A percentile compares a stretch with the other conserved stretches of the same genome.
These are phyloP conservation scores for Bubo bubo DNA, from an alignment of 2,113 vertebrate genomes.

Conservation along the genomic window DNA sequence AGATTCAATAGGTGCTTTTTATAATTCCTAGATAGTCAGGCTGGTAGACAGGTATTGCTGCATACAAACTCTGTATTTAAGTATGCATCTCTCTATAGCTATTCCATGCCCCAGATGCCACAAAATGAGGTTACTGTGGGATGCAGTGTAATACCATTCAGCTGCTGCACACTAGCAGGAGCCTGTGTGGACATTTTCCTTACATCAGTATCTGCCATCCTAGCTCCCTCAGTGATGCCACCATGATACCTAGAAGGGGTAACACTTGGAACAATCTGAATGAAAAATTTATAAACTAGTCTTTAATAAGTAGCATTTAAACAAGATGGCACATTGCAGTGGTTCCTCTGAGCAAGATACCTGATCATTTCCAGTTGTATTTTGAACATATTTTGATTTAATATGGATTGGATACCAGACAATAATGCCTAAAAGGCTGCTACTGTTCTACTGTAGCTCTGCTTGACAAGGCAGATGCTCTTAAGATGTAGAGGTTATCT, in stretches of 20 bases:
- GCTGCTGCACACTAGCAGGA: neutral
- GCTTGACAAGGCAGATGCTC: neutral
- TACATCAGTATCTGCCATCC: neutral
- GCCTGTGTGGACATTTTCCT: neutral
- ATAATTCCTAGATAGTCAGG: neutral
- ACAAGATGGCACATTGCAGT: neutral
- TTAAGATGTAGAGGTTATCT: neutral
- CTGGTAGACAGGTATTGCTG: neutral
- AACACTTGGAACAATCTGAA: neutral
- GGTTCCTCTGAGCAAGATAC: neutral
- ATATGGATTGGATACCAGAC: neutral
- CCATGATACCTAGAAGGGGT: neutral
- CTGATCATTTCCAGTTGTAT: neutral
- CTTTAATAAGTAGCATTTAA: neutral
- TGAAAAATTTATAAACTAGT: neutral
- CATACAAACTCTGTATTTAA: neutral
- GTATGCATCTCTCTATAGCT: rapidly evolving
- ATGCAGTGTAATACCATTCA: neutral
- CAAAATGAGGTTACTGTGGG: neutral
- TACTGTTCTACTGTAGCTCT: neutral
- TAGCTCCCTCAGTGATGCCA: neutral
- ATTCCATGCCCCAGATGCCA: neutral
- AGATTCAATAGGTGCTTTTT: neutral
- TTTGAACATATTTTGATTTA: neutral
- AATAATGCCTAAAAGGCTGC: neutral